A percentile compares a stretch with the other conserved stretches of the same genome.
These are phyloP conservation scores for Sturnira hondurensis DNA, from an alignment of 2,113 vertebrate genomes.

Conservation along the genomic window DNA sequence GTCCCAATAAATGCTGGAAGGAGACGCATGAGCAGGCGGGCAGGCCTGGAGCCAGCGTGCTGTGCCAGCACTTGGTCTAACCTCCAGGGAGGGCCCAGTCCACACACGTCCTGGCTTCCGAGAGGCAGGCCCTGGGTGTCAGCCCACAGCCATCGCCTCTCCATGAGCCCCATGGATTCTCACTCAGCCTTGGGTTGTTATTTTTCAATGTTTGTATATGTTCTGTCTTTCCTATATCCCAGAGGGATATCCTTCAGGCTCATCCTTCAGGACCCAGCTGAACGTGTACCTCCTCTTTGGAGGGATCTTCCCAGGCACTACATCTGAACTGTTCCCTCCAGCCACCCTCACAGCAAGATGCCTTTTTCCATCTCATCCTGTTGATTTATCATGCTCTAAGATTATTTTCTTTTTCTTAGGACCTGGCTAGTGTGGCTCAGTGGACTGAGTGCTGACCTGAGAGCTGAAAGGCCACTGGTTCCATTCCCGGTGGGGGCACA, in stretches of 20 bases:
- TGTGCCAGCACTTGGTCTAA: constrained; percentile 27
- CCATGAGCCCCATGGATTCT: not conserved
- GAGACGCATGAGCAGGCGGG: not conserved
- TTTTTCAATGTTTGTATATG: not conserved
- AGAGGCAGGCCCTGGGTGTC: not conserved
- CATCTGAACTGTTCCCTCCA: not conserved
- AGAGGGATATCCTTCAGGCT: not conserved
- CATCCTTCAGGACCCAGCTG: not conserved
- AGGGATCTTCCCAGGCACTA: not conserved
- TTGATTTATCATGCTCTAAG: not conserved
- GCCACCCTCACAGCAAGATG: not conserved
- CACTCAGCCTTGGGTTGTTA: not conserved
- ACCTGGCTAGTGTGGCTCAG: too few relatives aligned
- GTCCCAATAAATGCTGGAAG: constrained; percentile 51
- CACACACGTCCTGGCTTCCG: constrained; percentile 10
- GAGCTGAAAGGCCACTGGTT: too few relatives aligned
- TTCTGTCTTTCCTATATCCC: not conserved
- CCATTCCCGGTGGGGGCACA: too few relatives aligned
- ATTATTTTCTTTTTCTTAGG: not conserved
- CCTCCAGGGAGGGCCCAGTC: constrained; percentile 55
- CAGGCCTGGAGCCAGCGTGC: not conserved
- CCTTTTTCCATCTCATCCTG: not conserved
- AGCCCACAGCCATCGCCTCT: not conserved
- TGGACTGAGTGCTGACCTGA: too few relatives aligned
- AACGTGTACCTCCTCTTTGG: not conserved